phyloP scores from a whole-genome alignment of 2,888 invertebrate species.

The Lasioglossum malachurum region DNA sequence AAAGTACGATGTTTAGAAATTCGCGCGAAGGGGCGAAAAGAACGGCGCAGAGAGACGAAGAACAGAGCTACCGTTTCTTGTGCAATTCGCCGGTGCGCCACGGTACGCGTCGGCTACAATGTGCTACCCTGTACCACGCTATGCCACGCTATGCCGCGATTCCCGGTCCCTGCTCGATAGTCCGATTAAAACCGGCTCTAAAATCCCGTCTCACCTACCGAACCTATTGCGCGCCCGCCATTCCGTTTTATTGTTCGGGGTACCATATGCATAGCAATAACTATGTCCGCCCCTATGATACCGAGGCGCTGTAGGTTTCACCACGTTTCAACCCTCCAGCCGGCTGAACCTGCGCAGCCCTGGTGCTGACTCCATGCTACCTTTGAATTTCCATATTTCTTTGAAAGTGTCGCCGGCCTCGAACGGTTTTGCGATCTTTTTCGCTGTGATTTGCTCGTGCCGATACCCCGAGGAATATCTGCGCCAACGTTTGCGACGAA shows the following conservation, averaged over 20 bases:
- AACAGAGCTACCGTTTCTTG: conserved; percentile 2
- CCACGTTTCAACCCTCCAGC: conserved; percentile 49
- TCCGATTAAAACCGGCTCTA: conserved; percentile 81
- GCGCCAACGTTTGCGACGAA: background rate
- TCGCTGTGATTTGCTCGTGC: conserved; percentile 4
- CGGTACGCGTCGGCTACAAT: background rate
- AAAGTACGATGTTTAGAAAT: conserved; percentile 57
- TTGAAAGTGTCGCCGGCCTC: conserved; percentile 41
- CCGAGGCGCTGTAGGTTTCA: conserved; percentile 58
- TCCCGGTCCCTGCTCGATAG: conserved; percentile 69
- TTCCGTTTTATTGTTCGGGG: conserved; percentile 81
- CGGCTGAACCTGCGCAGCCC: conserved; percentile 38
- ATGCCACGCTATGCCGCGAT: conserved; percentile 45
- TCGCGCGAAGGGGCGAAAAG: conserved; percentile 48
- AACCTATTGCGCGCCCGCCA: conserved; percentile 73
- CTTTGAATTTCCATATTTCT: conserved; percentile 61
- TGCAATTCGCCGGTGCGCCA: conserved; percentile 40
- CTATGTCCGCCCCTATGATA: conserved; percentile 73
- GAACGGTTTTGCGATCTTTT: conserved; percentile 34
- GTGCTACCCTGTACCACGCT: background rate
- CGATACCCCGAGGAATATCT: background rate
- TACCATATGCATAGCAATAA: conserved; percentile 83
- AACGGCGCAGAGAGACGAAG: conserved; percentile 9
- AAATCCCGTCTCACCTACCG: conserved; percentile 72
- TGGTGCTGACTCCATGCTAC: conserved; percentile 73